phyloP scores from a whole-genome alignment of 2,888 invertebrate species.

The Cactoblastis cactorum region DNA sequence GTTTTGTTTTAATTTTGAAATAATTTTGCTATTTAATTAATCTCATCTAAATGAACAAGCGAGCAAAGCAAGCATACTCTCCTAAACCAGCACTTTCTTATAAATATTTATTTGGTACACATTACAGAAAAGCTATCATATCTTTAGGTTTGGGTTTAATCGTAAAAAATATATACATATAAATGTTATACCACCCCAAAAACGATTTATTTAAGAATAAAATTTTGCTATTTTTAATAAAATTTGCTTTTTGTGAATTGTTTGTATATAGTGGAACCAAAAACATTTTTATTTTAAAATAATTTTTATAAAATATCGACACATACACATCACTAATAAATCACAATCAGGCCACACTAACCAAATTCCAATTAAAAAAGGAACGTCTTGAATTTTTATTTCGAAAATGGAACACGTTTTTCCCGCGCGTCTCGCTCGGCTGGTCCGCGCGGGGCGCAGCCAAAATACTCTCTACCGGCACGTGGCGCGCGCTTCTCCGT shows the following conservation, averaged over 20 bases:
- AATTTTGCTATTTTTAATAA: background rate
- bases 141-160: too few species aligned
- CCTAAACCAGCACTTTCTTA: too few species aligned
- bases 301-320: background rate
- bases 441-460: conserved; percentile 61
- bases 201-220: too few species aligned
- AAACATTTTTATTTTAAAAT: background rate
- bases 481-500: conserved; percentile 52
- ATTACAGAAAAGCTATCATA: too few species aligned
- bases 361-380: too few species aligned
- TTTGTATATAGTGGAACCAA: background rate
- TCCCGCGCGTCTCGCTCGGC: conserved; percentile 45
- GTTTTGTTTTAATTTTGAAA: background rate
- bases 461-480: conserved; percentile 66
- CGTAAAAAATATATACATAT: too few species aligned
- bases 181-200: too few species aligned
- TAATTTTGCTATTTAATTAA: too few species aligned
- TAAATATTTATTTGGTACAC: too few species aligned
- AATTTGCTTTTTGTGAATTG: background rate
- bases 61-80: too few species aligned
- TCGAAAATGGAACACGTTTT: conserved; percentile 26
- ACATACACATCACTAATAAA: background rate
- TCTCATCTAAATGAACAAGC: too few species aligned
- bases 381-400: too few species aligned
- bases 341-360: background rate